Evolutionary conservation across 2,888 invertebrate genomes (phyloP).

Genomic region (Lysandra coridon): DNA sequence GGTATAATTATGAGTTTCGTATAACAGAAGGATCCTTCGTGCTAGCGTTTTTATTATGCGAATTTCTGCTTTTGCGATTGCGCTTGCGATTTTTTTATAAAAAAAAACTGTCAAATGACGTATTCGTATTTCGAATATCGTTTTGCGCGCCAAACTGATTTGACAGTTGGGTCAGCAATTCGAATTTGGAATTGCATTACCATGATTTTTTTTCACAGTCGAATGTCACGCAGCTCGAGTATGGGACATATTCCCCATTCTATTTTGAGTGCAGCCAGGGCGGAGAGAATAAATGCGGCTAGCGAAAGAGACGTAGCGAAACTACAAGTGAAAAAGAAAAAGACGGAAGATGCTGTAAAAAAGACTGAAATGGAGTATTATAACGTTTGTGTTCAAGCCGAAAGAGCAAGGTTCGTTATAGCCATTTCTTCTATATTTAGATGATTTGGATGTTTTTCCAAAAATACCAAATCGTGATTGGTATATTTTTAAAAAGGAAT

Average conservation of each 20-base stretch:
- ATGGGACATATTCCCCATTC: slow-evolving; percentile 80
- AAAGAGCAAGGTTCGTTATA: slow-evolving; percentile 86
- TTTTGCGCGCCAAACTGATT: not conserved
- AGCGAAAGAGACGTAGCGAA: slow-evolving; percentile 85
- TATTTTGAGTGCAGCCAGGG: slow-evolving; percentile 69
- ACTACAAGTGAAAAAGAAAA: slow-evolving; percentile 92
- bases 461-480: not conserved
- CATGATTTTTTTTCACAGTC: slow-evolving; percentile 54
- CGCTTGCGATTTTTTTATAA: slow-evolving; percentile 47
- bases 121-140: slow-evolving; percentile 1
- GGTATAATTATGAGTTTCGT: slow-evolving; percentile 48
- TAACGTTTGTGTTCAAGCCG: slow-evolving; percentile 93
- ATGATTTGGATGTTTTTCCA: not conserved
- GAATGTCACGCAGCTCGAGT: slow-evolving; percentile 78
- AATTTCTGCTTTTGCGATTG: slow-evolving; percentile 48
- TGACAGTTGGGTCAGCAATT: slow-evolving; percentile 26
- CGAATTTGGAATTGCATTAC: slow-evolving; percentile 30
- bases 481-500: not conserved
- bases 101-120: not conserved
- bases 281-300: slow-evolving; percentile 58
- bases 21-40: slow-evolving; percentile 64
- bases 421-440: slow-evolving; percentile 14
- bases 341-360: slow-evolving; percentile 94
- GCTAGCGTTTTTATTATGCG: slow-evolving; percentile 13
- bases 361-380: slow-evolving; percentile 97